phyloP scores from a whole-genome alignment of 1,140 invertebrate species.

The Lamellibrachia luymesi region DNA sequence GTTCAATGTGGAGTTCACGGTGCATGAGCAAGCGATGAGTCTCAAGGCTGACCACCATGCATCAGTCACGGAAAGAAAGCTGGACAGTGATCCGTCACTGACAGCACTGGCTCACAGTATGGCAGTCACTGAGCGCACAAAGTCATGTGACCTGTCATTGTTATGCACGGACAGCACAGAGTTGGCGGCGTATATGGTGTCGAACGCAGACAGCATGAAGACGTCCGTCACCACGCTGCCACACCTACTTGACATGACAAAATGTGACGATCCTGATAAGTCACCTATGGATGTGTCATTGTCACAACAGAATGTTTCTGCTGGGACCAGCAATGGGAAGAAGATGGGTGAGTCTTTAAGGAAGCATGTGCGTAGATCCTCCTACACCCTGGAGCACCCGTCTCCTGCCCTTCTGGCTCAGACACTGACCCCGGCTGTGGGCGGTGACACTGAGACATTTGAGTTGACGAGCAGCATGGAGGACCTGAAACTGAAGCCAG shows the following conservation, averaged over 20 bases:
- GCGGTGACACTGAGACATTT: not conserved
- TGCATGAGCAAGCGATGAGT: not conserved
- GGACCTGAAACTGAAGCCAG: conserved; percentile 13
- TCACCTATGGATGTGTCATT: not conserved
- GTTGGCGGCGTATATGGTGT: conserved; percentile 13
- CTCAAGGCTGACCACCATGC: not conserved
- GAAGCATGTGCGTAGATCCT: not conserved
- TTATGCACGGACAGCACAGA: conserved; percentile 12
- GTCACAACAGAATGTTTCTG: not conserved
- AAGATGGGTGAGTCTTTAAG: not conserved
- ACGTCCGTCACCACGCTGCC: not conserved
- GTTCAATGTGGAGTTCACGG: not conserved
- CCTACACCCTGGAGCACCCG: conserved; percentile 15
- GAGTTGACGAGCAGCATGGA: conserved; percentile 19
- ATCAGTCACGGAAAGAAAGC: not conserved
- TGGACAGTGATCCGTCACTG: not conserved
- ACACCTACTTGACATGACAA: not conserved
- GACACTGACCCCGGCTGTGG: not conserved
- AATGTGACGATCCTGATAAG: not conserved
- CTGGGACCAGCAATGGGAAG: not conserved
- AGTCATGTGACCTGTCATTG: not conserved
- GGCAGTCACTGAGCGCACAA: not conserved
- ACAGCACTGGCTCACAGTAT: not conserved
- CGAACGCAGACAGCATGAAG: not conserved
- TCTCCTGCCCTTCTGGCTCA: conserved; percentile 11